Evolutionary conservation across 2,113 vertebrate genomes (phyloP), one percentile per base, ranked within the genome.

Genomic region (Caretta caretta): DNA sequence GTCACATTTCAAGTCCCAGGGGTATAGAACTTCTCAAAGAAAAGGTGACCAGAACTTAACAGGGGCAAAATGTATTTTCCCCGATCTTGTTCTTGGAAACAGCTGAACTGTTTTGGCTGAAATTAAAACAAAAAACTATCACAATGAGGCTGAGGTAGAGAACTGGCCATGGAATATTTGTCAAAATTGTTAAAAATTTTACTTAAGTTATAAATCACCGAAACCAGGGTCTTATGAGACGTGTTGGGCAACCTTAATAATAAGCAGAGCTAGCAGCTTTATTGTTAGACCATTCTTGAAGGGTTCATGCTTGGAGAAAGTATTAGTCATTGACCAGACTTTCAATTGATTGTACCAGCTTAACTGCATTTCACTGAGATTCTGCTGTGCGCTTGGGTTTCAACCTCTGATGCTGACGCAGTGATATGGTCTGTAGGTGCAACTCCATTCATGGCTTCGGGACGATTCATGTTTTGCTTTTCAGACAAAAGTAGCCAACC

Each of bases 271-370:
- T 84, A 79, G 20, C 62, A 42, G 51, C 69, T 87, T 90, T 3
- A 0, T 80, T 78, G 98, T 86, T 57, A 99, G 99, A 99, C 98
- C 10, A 0, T 98, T 80, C 96, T 96, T 89, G 96, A 99, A 97
- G 98, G 98, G 42, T 90, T 99, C 88, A 97, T 98, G 95, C 98
- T 99, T 16, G 99, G 98, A 96, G 97, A 98, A 8, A 4, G 99
- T 57, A 84, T 98, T 12, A 99, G 98, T 99, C 89, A 88, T 46
- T 62, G 25, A 31, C 84, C 8, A 46, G 12, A 3, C 75, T 86
- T 88, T 80, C 46, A 78, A 80, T 75, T 51, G 35, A n/a, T n/a
- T 72, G 42, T 49, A 35, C n/a, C 50, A 59, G 38, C 17, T 62
- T 48, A 83, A 80, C 80, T 48, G 35, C n/a, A 35, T 85, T 72